A percentile compares a stretch with the other conserved stretches of the same genome.
These are phyloP conservation scores for Cromileptes altivelis DNA, from an alignment of 2,113 vertebrate species.

Conservation along the genomic window DNA sequence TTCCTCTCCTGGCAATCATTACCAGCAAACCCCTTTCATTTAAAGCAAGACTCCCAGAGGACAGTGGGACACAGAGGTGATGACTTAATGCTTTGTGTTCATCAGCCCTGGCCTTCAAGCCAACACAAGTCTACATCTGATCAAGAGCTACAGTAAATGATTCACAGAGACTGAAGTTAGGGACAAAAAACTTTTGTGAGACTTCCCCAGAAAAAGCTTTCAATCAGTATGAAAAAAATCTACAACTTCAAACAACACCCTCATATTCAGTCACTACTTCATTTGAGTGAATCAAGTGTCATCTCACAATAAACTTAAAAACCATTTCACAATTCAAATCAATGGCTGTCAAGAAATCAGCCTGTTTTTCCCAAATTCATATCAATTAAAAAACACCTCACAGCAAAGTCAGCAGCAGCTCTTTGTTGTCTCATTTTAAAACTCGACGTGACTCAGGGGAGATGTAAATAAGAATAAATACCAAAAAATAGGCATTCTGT, in stretches of 20 bases:
- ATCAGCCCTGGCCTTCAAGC: neutral
- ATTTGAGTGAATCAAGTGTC: neutral
- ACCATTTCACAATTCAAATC: neutral
- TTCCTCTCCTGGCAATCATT: constrained; percentile 40
- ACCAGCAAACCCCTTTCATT: constrained; percentile 46
- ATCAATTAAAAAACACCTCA: neutral
- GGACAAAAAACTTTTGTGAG: neutral
- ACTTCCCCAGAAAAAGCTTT: constrained; percentile 18
- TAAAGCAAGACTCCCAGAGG: constrained; percentile 43
- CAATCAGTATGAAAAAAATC: neutral
- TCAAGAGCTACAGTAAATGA: neutral
- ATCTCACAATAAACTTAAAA: neutral
- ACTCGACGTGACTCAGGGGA: neutral
- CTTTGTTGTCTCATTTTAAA: neutral
- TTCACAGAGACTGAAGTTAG: neutral
- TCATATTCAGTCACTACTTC: neutral
- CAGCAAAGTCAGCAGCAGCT: neutral
- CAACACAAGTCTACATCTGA: constrained; percentile 4
- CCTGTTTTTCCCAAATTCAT: neutral
- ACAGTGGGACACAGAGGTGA: constrained; percentile 3
- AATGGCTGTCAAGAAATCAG: neutral
- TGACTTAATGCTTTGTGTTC: constrained; percentile 35
- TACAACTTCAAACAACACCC: neutral
- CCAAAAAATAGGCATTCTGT: neutral
- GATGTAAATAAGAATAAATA: neutral